A percentile compares a stretch with the other conserved stretches of the same genome.
phyloP scores from a whole-genome alignment of 2,888 invertebrate species.

The Poecilus cupreus region DNA sequence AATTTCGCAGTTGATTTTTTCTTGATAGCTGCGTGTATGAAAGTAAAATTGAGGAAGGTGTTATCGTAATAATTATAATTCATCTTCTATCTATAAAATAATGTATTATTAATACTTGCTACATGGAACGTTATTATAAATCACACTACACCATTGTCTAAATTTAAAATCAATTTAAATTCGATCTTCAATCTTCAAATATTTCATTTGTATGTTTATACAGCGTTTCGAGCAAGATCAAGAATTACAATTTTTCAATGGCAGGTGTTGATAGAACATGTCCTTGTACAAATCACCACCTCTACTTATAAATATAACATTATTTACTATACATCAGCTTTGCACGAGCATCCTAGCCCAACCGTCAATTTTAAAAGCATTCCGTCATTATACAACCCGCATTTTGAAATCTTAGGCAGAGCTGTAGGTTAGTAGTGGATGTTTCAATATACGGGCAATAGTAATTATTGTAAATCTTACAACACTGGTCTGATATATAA shows the following conservation, averaged over 20 bases:
- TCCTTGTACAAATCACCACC: neutral
- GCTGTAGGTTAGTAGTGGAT: neutral
- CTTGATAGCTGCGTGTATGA: too few species aligned
- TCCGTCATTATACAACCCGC: constrained; percentile 11
- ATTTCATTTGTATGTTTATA: neutral
- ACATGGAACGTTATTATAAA: neutral
- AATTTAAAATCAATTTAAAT: constrained; percentile 5
- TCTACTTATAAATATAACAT: constrained; percentile 13
- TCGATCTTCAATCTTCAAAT: neutral
- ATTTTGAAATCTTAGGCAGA: neutral
- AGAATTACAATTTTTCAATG: constrained; percentile 9
- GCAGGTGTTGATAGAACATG: neutral
- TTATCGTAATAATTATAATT: neutral
- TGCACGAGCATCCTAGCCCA: neutral
- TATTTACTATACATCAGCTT: neutral
- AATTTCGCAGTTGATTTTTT: too few species aligned
- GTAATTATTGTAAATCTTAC: neutral
- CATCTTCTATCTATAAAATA: neutral
- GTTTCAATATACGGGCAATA: constrained; percentile 2
- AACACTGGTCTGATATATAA: neutral
- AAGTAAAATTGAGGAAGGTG: neutral
- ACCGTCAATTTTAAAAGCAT: neutral
- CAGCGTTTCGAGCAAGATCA: neutral
- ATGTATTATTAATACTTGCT: neutral
- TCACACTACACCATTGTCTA: neutral